Base-by-base conservation (phyloP, 1,140 invertebrate genomes). In the Drosophila repletoides region DNA sequence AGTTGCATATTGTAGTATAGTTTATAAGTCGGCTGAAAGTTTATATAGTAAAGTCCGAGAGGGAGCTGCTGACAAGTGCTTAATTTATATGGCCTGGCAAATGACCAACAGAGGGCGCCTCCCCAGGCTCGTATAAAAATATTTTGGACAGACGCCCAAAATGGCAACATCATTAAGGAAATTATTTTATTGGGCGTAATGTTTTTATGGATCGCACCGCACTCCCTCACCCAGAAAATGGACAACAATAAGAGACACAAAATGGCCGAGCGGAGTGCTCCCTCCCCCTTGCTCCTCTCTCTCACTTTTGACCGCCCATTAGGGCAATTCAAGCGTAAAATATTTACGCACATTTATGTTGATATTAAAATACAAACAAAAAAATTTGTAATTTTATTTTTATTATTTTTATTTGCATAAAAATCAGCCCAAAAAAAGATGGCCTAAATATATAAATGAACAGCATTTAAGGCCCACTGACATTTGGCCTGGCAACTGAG, bases 131-230 rank as follows among this genome's bases (percentile, higher is more conserved):
- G 29, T 31, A 53, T n/a, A 36, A 10, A 28, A 48, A 48, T n/a
- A n/a, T 29, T 41, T 65, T 65, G 61, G 65, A n/a, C 41, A 46
- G 43, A 26, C 40, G 36, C 33, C 59, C 41, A 64, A 55, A 69
- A 56, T 45, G 51, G 51, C 49, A 69, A 53, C 41, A 51, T 33
- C 60, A 69, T 56, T 56, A 69, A 21, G 56, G 56, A 86, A 80
- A 84, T 86, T 84, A 86, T 84, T 84, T 84, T 86, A 84, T 84
- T 73, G 81, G 53, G 80, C 80, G 75, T 76, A 86, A 86, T 80
- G 80, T 76, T 76, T 84, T 84, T 84, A 86, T 80, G 63, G 65
- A n/a, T n/a, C n/a, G n/a, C n/a, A n/a, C n/a, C n/a, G n/a, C n/a
- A n/a, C n/a, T n/a, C n/a, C 49, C 55, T 33, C 9, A 6, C 29